Base-by-base conservation (phyloP, 2,888 invertebrate species). In the Drosophila pseudotakahashii region DNA sequence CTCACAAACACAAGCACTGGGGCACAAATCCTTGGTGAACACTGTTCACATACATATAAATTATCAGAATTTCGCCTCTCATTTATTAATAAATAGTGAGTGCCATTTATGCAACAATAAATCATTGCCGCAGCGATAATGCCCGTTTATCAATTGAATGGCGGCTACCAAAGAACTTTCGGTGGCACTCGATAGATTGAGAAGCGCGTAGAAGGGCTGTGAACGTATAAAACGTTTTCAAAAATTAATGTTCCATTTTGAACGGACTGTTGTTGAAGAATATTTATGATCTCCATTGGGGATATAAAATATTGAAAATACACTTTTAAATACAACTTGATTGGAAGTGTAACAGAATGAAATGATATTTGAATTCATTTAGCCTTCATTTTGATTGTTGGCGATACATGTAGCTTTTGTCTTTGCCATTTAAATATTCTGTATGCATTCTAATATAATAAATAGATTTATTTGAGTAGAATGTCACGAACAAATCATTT, bases 41-140 rank as follows among this genome's bases (percentile, higher is more conserved):
- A 23, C 23, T 23, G 64, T 58, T 79, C 73, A 78, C 66, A 45
- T 64, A 62, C n/a, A n/a, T 68, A 81, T 74, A 80, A 81, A 79
- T 80, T 76, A 80, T 79, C 70, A 72, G 68, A 79, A 70, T 75
- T 73, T 64, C 44, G 64, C 62, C 51, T 59, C 47, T 16, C 54
- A 55, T 55, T 60, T 74, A 76, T 76, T 66, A 72, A 74, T 70
- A 78, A 76, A 82, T 75, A 73, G 68, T 59, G 51, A 73, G 67
- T 68, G 62, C 71, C 78, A 77, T 81, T 80, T 75, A 82, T 74
- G 68, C 57, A 74, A 64, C 76, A 79, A 82, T 82, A 84, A 82
- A 82, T 84, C 84, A 82, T 84, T 67, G 50, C 61, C 54, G 14
- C 32, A 7, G 41, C 72, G 82, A 84, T 81, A 82, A 84, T 84